Evolutionary conservation across 2,797 vertebrate genomes (phyloP).

Genomic region (Danio aesculapii): DNA sequence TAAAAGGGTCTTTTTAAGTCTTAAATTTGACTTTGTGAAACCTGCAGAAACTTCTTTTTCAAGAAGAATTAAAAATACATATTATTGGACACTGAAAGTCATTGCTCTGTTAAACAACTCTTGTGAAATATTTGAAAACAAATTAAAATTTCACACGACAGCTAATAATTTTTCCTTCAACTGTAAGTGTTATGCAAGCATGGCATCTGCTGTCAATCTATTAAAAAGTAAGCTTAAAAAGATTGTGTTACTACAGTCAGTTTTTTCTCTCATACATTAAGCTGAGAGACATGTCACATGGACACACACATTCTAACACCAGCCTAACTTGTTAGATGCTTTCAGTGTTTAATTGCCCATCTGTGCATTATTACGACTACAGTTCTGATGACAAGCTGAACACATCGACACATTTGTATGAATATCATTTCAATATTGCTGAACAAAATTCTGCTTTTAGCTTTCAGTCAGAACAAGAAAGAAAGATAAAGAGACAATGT

Average conservation of each 20-base stretch:
- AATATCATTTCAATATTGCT: neutral
- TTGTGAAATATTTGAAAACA: no score
- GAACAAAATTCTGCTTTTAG: neutral
- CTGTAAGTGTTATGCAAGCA: neutral
- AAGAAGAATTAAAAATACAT: no score
- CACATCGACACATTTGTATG: neutral
- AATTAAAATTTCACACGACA: no score
- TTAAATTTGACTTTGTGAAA: no score
- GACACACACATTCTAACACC: conserved; percentile 2
- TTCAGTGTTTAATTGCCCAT: conserved; percentile 6
- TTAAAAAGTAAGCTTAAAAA: neutral
- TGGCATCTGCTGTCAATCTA: no score
- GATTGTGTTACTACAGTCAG: neutral
- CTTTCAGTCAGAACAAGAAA: neutral
- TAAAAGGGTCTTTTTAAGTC: no score
- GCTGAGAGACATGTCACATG: neutral
- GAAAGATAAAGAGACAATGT: neutral
- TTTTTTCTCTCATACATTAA: neutral
- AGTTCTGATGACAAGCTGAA: neutral
- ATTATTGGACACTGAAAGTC: no score
- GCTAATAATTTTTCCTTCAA: no score
- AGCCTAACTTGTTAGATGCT: neutral
- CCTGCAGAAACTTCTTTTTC: no score
- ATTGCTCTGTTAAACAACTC: no score
- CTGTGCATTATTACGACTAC: neutral